Percentiles rank a stretch among this genome's conserved stretches.
These are phyloP conservation scores for Lithosia quadra DNA, from an alignment of 2,888 invertebrate genomes.

Conservation along the genomic window DNA sequence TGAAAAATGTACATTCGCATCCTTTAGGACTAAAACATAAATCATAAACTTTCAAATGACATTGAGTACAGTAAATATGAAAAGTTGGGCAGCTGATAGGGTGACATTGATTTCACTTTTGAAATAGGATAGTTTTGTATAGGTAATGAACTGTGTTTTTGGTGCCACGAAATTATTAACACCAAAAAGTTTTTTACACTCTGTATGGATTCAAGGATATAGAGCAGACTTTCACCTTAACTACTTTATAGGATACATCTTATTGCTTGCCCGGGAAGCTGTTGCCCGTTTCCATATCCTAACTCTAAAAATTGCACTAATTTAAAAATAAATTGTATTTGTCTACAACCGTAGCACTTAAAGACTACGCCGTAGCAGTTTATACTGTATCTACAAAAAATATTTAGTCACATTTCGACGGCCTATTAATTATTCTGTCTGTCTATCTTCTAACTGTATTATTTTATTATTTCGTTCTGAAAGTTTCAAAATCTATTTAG, in stretches of 20 bases:
- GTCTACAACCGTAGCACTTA: constrained; percentile 11
- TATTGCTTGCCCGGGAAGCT: background rate
- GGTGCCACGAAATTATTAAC: no score
- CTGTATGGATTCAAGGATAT: no score
- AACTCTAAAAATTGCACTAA: background rate
- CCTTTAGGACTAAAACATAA: constrained; percentile 58
- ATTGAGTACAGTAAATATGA: constrained; percentile 53
- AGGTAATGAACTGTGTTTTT: no score
- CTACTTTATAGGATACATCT: no score
- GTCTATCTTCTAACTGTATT: no score
- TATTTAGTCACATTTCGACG: background rate
- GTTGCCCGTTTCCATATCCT: background rate
- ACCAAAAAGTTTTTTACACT: no score
- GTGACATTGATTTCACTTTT: constrained; percentile 23
- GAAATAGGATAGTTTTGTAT: background rate
- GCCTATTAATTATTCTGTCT: background rate
- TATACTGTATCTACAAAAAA: background rate
- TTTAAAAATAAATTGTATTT: background rate
- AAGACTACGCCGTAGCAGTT: constrained; percentile 16
- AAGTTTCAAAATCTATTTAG: background rate
- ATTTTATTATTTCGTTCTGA: background rate
- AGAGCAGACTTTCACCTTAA: no score
- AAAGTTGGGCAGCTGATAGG: constrained; percentile 39
- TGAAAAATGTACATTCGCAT: constrained; percentile 30
- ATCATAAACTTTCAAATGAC: constrained; percentile 77